Evolutionary conservation across 2,888 invertebrate species (phyloP).

Genomic region (Clitarchus hookeri): DNA sequence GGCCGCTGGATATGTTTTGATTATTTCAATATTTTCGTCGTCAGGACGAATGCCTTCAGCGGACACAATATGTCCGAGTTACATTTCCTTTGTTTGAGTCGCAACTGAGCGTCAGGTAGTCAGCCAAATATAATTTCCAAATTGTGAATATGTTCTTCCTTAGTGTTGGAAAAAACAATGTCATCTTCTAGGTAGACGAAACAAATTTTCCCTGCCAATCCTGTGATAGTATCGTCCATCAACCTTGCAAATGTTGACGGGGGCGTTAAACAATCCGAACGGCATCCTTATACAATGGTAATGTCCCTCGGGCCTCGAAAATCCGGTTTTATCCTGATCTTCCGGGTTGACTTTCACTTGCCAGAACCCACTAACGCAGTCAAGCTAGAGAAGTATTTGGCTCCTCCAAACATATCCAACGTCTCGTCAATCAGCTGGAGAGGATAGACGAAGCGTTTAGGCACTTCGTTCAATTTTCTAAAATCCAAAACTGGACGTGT

Average conservation of each 20-base stretch:
- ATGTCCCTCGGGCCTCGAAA: constrained; percentile 37
- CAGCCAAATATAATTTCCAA: constrained; percentile 40
- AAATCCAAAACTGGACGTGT: constrained; percentile 41
- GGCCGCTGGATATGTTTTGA: not conserved
- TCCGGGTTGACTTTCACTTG: constrained; percentile 38
- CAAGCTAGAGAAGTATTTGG: not conserved
- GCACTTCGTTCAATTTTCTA: constrained; percentile 39
- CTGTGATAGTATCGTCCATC: not conserved
- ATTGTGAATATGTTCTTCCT: constrained; percentile 39
- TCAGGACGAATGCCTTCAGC: constrained; percentile 41
- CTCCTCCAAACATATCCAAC: not conserved
- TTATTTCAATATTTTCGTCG: not conserved
- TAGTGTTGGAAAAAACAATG: not conserved
- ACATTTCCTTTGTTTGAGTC: constrained; percentile 43
- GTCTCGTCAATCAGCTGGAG: constrained; percentile 32
- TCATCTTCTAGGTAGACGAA: not conserved
- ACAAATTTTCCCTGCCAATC: not conserved
- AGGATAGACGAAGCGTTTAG: constrained; percentile 41
- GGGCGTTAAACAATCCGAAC: not conserved
- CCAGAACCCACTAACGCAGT: constrained; percentile 39
- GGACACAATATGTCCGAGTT: constrained; percentile 47
- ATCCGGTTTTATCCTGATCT: constrained; percentile 41
- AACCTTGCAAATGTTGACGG: not conserved
- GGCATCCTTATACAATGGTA: not conserved
- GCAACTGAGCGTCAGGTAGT: constrained; percentile 39